Evolutionary conservation across 2,797 vertebrate genomes (phyloP).

Genomic region (Lacerta viridis): DNA sequence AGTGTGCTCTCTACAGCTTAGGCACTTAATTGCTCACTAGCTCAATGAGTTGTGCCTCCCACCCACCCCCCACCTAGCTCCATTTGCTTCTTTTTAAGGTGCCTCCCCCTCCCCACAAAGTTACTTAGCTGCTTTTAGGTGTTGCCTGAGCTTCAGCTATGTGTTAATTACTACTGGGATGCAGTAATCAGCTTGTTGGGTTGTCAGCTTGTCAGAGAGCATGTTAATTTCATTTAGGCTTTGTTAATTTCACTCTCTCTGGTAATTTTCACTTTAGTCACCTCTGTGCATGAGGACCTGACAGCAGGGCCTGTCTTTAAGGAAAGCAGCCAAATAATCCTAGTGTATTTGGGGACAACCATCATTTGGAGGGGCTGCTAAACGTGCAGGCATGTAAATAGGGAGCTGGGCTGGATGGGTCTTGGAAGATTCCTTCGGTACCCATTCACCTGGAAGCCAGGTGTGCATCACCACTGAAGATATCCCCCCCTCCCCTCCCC

Average conservation of each 20-base stretch:
- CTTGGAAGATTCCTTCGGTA: rapidly evolving
- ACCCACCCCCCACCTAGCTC: neutral
- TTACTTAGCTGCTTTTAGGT: slow-evolving; percentile 44
- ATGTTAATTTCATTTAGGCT: slow-evolving; percentile 56
- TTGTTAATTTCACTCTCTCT: slow-evolving; percentile 51
- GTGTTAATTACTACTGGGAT: slow-evolving; percentile 55
- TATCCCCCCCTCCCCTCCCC: neutral
- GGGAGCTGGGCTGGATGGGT: neutral
- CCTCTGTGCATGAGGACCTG: slow-evolving; percentile 41
- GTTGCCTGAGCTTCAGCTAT: slow-evolving; percentile 35
- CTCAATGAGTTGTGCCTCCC: neutral
- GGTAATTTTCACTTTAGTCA: slow-evolving; percentile 51
- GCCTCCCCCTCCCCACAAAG: neutral
- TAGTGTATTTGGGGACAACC: neutral
- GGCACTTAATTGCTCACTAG: slow-evolving; percentile 29
- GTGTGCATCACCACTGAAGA: no score
- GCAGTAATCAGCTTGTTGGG: slow-evolving; percentile 52
- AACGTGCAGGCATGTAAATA: neutral
- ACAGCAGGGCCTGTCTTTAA: slow-evolving; percentile 24
- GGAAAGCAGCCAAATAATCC: neutral
- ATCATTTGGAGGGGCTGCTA: neutral
- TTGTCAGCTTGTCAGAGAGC: slow-evolving; percentile 52
- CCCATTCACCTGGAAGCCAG: neutral
- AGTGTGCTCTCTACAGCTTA: neutral
- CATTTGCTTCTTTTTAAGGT: slow-evolving; percentile 19